phyloP scores from a whole-genome alignment of 30 jellyfish, hydroid and myxozoan genomes.

The Sanderia malayensis region DNA sequence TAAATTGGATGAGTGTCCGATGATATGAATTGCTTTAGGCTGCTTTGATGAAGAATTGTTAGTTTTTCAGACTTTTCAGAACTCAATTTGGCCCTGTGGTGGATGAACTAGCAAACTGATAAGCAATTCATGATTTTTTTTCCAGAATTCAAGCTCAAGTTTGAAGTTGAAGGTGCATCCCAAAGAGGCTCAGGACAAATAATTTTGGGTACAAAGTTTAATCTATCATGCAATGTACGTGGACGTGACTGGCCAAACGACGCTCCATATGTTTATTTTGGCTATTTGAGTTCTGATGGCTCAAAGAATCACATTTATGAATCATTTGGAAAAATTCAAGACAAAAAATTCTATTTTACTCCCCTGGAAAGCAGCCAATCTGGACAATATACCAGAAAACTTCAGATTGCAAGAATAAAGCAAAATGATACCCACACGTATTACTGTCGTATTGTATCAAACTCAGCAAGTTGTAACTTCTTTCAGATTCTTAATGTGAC shows the following conservation, averaged over 20 bases:
- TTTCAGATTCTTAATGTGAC: background rate
- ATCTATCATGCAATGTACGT: background rate
- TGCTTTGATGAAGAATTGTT: no score
- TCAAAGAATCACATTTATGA: background rate
- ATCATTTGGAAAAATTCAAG: background rate
- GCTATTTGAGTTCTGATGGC: background rate
- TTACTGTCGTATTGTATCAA: background rate
- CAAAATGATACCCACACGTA: background rate
- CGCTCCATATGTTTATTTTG: background rate
- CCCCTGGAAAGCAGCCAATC: background rate
- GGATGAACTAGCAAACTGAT: no score
- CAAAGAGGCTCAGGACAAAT: background rate
- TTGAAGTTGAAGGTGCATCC: background rate
- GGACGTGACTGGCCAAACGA: constrained; percentile 2
- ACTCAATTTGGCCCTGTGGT: no score
- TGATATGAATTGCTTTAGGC: no score
- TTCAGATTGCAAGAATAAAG: background rate
- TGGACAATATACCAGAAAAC: background rate
- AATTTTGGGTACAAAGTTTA: background rate
- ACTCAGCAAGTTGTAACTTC: background rate
- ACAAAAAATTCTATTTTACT: background rate
- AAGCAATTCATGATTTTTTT: no score
- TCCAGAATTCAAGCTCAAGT: background rate
- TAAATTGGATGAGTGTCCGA: no score
- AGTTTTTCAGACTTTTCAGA: no score